Evolutionary conservation across 2,113 vertebrate species (phyloP), one percentile per base, ranked within the genome.

Genomic region (Chrysemys picta): DNA sequence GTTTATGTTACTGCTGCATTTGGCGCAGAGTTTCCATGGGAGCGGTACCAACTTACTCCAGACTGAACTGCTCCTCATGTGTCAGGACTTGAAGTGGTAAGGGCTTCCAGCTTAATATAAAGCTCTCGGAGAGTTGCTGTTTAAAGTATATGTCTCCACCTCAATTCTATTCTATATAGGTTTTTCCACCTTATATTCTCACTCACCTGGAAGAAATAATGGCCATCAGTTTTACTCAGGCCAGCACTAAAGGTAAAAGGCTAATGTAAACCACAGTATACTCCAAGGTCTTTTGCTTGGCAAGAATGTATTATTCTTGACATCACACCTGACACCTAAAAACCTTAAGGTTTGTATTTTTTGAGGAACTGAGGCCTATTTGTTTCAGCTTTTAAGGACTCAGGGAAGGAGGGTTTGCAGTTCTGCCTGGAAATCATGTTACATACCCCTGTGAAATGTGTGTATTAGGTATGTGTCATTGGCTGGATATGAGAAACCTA

Each of bases 311-410:
- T 88, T 81, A 91, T 27, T 17, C 6, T 21, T 90, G 89, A 95
- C 42, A 93, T 35, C 25, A 82, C 21, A 49, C 52, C 95, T 92
- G 85, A 56, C 79, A 82, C 13, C 53, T 85, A 93, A 84, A 92
- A 82, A 91, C 53, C 21, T 80, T 79, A 22, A 87, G 85, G 25
- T 38, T 81, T 92, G 53, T 22, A 22, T 50, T 3, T 24, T 84
- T 6, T 87, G 49, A 87, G 42, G 80, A 42, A 49, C 94, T 52
- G 56, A 84, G 65, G 42, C 86, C 87, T 88, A 10, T 84, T 91
- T 87, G 47, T 8, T 49, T 81, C 4, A 94, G 35, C 7, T 89
- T 90, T 95, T 65, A 87, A 92, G 2, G 3, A 35, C 35, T 65
- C 31, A 8, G 14, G 12, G 59, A 38, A 82, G 47, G 56, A 85